Percentiles rank a stretch among this genome's conserved stretches.
Evolutionary conservation across 2,797 vertebrate genomes (phyloP).

Genomic region (Microtus californicus): DNA sequence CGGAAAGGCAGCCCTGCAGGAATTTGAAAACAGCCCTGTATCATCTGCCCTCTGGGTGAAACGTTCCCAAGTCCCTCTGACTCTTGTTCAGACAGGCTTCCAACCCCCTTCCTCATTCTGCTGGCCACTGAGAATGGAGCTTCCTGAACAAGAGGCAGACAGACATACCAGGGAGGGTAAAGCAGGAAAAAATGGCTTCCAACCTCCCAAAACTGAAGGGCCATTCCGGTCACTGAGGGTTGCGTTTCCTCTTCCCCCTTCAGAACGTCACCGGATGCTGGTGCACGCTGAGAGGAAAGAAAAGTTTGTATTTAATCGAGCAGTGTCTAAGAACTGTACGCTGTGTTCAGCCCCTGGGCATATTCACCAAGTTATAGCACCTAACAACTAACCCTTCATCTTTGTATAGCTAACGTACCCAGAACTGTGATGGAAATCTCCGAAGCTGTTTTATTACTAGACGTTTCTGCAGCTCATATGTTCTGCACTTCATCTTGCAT

Average conservation of each 20-base stretch:
- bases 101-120: background rate
- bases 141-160: background rate
- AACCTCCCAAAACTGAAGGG: background rate
- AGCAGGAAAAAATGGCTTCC: background rate
- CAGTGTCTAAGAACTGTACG: background rate
- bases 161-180: background rate
- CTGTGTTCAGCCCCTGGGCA: rapidly evolving
- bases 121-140: background rate
- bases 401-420: background rate
- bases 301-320: background rate
- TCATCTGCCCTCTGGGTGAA: background rate
- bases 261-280: background rate
- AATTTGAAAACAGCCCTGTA: background rate
- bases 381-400: background rate
- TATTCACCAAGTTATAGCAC: background rate
- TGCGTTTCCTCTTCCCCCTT: too few relatives aligned
- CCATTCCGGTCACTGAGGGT: background rate
- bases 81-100: background rate
- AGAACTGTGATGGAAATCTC: background rate
- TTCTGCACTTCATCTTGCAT: background rate
- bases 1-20: background rate
- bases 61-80: background rate
- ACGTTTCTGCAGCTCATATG: background rate
- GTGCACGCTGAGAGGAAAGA: background rate
- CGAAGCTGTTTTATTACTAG: background rate